phyloP scores from a whole-genome alignment of 2,113 vertebrate genomes.

The Vidua chalybeata region DNA sequence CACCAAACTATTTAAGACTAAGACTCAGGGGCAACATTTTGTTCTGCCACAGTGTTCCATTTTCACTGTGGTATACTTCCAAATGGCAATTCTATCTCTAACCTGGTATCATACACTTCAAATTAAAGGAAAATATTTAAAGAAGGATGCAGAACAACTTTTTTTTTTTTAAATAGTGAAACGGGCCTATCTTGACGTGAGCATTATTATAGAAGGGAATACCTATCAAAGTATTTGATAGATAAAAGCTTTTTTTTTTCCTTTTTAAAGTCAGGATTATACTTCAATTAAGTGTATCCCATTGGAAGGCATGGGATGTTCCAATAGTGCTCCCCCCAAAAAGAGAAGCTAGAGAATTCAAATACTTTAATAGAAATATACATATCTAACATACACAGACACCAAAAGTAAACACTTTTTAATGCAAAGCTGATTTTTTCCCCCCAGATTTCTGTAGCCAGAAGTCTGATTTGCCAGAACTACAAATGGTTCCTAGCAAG shows the following conservation, averaged over 20 bases:
- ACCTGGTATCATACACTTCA: not conserved
- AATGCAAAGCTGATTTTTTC: not conserved
- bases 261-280: not conserved
- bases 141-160: not conserved
- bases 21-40: not conserved
- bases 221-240: not conserved
- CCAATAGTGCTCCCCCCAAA: not conserved
- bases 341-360: not conserved
- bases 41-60: not conserved
- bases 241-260: not conserved
- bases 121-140: conserved; percentile 36
- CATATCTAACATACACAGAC: not conserved
- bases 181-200: not conserved
- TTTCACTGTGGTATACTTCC: not conserved
- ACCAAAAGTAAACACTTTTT: not conserved
- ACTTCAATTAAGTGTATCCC: not conserved
- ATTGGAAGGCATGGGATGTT: not conserved
- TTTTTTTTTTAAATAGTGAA: not conserved
- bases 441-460: not conserved
- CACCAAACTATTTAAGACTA: not conserved
- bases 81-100: not conserved
- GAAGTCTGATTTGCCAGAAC: not conserved
- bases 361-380: not conserved
- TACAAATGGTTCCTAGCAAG: not conserved
- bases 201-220: not conserved